Percentiles rank a stretch among this genome's conserved stretches.
phyloP scores from a whole-genome alignment of 2,888 invertebrate species.

The Pheosia tremula region DNA sequence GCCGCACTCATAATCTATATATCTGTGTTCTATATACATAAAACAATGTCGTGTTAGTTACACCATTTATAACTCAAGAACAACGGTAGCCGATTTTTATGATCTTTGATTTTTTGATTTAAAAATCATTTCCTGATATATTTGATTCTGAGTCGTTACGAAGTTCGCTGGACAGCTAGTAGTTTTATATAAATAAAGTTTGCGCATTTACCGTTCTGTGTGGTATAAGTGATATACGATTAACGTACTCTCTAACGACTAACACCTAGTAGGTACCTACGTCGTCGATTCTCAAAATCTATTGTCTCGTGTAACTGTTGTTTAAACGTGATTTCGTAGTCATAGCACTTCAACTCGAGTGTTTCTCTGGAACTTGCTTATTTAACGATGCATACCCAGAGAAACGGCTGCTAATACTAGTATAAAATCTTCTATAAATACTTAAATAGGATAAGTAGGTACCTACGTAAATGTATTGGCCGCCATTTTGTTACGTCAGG shows the following conservation, averaged over 20 bases:
- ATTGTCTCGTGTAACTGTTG: conserved; percentile 47
- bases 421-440: conserved; percentile 36
- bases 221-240: background rate
- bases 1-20: background rate
- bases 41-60: too few species aligned
- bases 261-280: conserved; percentile 7
- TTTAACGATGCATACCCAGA: conserved; percentile 27
- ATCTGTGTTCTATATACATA: background rate
- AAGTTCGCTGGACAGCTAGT: too few species aligned
- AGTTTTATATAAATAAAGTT: background rate
- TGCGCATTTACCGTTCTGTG: background rate
- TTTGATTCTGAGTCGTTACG: too few species aligned
- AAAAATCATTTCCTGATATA: too few species aligned
- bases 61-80: too few species aligned
- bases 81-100: too few species aligned
- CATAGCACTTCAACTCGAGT: conserved; percentile 39
- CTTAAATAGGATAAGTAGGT: conserved; percentile 47
- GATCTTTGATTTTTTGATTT: too few species aligned
- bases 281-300: conserved; percentile 37
- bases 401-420: conserved; percentile 26
- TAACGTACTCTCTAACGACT: background rate
- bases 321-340: conserved; percentile 42
- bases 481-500: conserved; percentile 80
- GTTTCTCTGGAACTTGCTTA: conserved; percentile 41
- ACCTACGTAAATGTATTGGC: conserved; percentile 53